Conservation (phyloP, 2,888 invertebrate genomes). For the Tribolium freemani region DNA sequence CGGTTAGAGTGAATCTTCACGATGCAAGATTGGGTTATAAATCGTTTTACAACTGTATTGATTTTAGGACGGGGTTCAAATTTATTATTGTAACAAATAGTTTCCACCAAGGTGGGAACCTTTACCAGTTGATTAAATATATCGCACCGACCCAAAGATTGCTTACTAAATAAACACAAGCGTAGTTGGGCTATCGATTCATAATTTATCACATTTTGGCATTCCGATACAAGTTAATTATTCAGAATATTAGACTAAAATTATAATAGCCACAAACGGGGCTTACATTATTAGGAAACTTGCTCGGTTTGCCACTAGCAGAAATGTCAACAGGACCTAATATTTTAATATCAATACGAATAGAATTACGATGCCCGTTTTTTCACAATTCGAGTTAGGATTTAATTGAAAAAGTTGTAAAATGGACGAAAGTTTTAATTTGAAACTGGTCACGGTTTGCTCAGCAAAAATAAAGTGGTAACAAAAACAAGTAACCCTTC, state of each 20-base stretch:
- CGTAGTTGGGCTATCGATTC: constrained; percentile 1
- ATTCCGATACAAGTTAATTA: constrained; percentile 26
- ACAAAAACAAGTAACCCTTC: too few relatives aligned
- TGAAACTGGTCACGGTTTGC: too few relatives aligned
- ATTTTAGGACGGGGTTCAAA: constrained; percentile 20
- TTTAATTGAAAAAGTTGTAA: too few relatives aligned
- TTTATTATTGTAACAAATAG: constrained; percentile 33
- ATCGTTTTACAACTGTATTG: constrained; percentile 30
- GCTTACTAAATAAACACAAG: constrained; percentile 21
- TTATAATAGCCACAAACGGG: not conserved
- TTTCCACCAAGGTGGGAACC: constrained; percentile 13
- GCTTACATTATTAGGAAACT: not conserved
- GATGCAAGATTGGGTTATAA: constrained; percentile 15
- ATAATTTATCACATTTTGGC: constrained; percentile 19
- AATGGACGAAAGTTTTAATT: too few relatives aligned
- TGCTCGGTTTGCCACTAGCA: not conserved
- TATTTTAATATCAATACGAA: not conserved
- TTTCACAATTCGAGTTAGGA: too few relatives aligned
- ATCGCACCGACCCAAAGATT: constrained; percentile 16
- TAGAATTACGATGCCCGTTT: too few relatives aligned
- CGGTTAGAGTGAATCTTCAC: not conserved
- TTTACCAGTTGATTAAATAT: constrained; percentile 37
- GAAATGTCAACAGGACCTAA: not conserved
- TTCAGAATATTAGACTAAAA: constrained; percentile 12
- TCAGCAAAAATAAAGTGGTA: too few relatives aligned